These are phyloP conservation scores for Manis crassicaudata DNA, from an alignment of 2,797 vertebrate species.

Conservation along the genomic window DNA sequence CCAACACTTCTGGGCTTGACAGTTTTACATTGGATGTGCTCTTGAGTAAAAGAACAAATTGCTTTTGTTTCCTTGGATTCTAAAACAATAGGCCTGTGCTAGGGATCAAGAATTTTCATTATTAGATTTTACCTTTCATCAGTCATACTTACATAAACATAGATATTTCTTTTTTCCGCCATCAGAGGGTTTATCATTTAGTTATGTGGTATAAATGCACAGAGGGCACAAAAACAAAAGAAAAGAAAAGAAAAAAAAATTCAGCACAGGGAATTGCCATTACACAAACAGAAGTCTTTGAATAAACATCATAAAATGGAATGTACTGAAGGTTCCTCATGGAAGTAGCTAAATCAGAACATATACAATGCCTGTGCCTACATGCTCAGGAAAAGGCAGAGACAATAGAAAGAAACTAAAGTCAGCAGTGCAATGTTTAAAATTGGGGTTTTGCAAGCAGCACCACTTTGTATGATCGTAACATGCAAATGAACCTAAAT, in stretches of 20 bases:
- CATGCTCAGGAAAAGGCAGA: background rate
- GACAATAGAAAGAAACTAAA: background rate
- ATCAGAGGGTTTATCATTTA: slow-evolving; percentile 29
- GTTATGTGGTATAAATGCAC: background rate
- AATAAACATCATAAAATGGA: slow-evolving; percentile 55
- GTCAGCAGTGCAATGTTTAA: slow-evolving; percentile 26
- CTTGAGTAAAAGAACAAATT: slow-evolving; percentile 64
- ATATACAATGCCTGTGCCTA: background rate
- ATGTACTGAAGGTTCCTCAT: background rate
- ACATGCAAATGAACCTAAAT: slow-evolving; percentile 65
- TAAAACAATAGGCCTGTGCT: slow-evolving; percentile 41
- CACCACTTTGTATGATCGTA: slow-evolving; percentile 5
- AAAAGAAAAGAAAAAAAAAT: background rate
- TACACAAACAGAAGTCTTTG: slow-evolving; percentile 34
- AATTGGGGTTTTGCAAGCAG: slow-evolving; percentile 7
- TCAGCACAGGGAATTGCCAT: background rate
- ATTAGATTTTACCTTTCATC: slow-evolving; percentile 38
- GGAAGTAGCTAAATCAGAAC: slow-evolving; percentile 45
- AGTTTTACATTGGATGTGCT: slow-evolving; percentile 54
- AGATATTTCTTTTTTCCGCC: background rate
- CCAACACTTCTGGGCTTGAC: slow-evolving; percentile 37
- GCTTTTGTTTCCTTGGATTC: slow-evolving; percentile 56
- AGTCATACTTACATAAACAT: slow-evolving; percentile 51
- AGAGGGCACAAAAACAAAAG: background rate
- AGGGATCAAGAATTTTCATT: slow-evolving; percentile 55